phyloP scores from a whole-genome alignment of 1,140 invertebrate genomes.

The Lucilia cuprina region DNA sequence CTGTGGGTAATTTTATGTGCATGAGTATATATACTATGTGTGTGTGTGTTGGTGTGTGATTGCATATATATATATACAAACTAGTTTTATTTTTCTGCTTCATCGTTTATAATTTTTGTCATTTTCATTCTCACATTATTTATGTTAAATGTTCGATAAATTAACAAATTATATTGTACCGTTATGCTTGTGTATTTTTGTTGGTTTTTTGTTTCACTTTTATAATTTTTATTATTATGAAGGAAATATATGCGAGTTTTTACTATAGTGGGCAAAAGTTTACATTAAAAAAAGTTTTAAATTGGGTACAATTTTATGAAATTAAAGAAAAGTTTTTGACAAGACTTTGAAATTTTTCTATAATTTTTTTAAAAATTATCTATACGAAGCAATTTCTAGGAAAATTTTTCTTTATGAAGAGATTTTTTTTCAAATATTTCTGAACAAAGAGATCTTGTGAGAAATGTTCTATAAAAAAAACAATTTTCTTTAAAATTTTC shows the following conservation, averaged over 20 bases:
- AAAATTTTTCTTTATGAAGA: too few relatives aligned
- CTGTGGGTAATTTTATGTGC: not conserved
- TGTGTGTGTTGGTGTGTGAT: not conserved
- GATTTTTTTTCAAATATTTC: too few relatives aligned
- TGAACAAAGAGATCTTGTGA: too few relatives aligned
- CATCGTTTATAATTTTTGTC: not conserved
- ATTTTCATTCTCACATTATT: slow-evolving; percentile 12
- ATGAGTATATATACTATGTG: not conserved
- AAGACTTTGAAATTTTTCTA: too few relatives aligned
- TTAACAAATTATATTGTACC: slow-evolving; percentile 5
- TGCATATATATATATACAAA: not conserved
- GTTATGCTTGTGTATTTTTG: not conserved
- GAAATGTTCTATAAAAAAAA: too few relatives aligned
- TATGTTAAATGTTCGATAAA: slow-evolving; percentile 12
- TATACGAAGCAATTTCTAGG: too few relatives aligned
- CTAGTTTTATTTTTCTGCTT: not conserved
- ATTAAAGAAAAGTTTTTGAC: too few relatives aligned
- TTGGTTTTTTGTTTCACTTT: not conserved
- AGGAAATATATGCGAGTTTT: not conserved
- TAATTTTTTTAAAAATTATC: too few relatives aligned
- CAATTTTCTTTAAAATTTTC: too few relatives aligned
- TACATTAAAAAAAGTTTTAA: not conserved
- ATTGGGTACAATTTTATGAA: too few relatives aligned
- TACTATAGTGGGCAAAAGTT: not conserved
- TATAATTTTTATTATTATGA: not conserved